These are phyloP conservation scores for Sphaerophoria taeniata DNA, from an alignment of 2,888 invertebrate genomes.

Conservation along the genomic window DNA sequence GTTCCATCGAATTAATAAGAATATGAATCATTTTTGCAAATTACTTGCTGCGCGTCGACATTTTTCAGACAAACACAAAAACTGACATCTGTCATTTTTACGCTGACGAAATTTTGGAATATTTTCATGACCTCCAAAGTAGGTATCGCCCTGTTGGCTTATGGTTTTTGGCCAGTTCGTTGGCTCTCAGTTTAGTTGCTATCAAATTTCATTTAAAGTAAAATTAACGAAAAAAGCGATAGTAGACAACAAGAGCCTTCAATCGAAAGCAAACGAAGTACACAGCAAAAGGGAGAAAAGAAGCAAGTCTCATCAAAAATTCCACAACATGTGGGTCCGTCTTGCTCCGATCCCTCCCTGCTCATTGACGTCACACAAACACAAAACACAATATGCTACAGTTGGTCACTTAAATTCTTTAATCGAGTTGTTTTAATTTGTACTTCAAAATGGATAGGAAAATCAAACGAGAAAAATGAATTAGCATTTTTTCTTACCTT, in stretches of 20 bases:
- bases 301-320: slow-evolving; percentile 9
- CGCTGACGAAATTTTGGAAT: slow-evolving; percentile 21
- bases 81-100: slow-evolving; percentile 59
- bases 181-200: neutral
- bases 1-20: neutral
- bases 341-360: slow-evolving; percentile 24
- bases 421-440: neutral
- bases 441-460: neutral
- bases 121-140: too few species aligned
- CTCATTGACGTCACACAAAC: slow-evolving; percentile 8
- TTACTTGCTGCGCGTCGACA: slow-evolving; percentile 10
- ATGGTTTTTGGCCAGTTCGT: neutral
- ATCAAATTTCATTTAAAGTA: slow-evolving; percentile 44
- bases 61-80: neutral
- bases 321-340: slow-evolving; percentile 39
- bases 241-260: neutral
- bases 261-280: neutral
- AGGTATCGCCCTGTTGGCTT: too few species aligned
- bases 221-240: neutral
- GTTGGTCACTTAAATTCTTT: slow-evolving; percentile 35
- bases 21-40: neutral
- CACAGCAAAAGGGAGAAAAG: neutral
- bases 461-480: slow-evolving; percentile 38
- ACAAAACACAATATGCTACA: slow-evolving; percentile 52
- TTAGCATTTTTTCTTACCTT: slow-evolving; percentile 61